Percentiles rank a stretch among this genome's conserved stretches.
Conservation (phyloP, 2,888 invertebrate genomes). For the Mylabris sibirica region DNA sequence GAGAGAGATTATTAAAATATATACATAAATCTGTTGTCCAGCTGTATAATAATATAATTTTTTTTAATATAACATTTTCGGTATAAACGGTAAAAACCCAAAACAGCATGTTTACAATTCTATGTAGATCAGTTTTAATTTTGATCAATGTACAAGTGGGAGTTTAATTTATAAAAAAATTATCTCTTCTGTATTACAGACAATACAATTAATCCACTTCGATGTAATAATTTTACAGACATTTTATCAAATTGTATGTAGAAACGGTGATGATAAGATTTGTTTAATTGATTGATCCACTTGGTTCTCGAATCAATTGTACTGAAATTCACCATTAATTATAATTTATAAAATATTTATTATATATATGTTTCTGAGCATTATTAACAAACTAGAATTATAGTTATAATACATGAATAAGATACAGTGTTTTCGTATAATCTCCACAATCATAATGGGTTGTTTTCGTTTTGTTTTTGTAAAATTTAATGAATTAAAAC, state of each 20-base stretch:
- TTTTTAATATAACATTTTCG: neutral
- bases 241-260: no score
- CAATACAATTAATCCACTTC: no score
- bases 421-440: neutral
- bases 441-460: neutral
- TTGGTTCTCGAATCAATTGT: neutral
- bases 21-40: neutral
- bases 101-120: slow-evolving; percentile 1
- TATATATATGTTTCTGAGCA: slow-evolving; percentile 31
- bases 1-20: neutral
- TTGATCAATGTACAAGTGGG: neutral
- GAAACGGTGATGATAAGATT: no score
- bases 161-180: neutral
- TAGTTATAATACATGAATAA: slow-evolving; percentile 21
- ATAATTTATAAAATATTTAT: slow-evolving; percentile 25
- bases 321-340: neutral
- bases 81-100: neutral
- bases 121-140: neutral
- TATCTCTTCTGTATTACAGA: neutral
- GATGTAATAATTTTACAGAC: no score
- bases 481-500: neutral
- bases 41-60: neutral
- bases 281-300: no score
- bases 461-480: neutral
- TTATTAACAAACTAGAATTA: slow-evolving; percentile 30